Conservation (phyloP, 2,113 vertebrate species). For the Isichthys henryi region DNA sequence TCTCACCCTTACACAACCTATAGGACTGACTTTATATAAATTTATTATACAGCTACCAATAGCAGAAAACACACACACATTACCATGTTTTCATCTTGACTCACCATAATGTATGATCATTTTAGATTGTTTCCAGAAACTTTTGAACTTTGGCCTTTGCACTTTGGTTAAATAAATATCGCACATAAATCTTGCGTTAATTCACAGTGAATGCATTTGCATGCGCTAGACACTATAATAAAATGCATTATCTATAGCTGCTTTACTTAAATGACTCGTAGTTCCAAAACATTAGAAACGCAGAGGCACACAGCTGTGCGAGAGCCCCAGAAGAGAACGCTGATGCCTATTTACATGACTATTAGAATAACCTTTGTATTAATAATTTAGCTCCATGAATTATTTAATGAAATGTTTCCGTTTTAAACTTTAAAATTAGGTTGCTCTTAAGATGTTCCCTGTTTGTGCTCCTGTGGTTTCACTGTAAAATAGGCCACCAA, state of each 20-base stretch:
- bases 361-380: constrained; percentile 8
- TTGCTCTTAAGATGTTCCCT: neutral
- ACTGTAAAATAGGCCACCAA: neutral
- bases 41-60: neutral
- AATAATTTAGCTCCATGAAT: constrained; percentile 13
- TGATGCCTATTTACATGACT: neutral
- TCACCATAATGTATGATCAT: neutral
- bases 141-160: neutral
- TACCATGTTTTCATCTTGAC: neutral
- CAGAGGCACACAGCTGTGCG: neutral
- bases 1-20: neutral
- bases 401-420: constrained; percentile 10
- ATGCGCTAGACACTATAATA: neutral
- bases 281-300: neutral
- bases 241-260: neutral
- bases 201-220: neutral
- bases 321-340: neutral
- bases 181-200: neutral
- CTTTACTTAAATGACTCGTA: neutral
- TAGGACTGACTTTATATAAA: neutral
- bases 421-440: constrained; percentile 12
- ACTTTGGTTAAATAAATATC: neutral
- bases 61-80: neutral
- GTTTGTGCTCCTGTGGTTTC: neutral
- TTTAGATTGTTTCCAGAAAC: neutral